Conservation (phyloP, 1,140 invertebrate species). For the Platorchestia sp. region DNA sequence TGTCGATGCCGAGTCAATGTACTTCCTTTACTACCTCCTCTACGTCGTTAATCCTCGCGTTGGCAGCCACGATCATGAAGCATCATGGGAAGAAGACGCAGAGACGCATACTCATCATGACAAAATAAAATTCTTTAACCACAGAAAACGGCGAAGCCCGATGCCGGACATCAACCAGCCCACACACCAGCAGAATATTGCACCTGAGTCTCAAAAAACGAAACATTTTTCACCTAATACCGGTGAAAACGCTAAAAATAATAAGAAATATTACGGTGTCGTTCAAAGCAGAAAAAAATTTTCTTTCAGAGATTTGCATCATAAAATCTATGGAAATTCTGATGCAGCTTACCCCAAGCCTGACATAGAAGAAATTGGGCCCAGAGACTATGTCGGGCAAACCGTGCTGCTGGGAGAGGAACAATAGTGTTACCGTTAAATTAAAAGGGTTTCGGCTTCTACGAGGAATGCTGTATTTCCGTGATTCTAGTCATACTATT, state of each 20-base stretch:
- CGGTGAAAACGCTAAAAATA: not conserved
- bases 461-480: not conserved
- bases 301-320: not conserved
- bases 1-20: conserved; percentile 64
- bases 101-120: not conserved
- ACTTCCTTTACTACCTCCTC: conserved; percentile 64
- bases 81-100: not conserved
- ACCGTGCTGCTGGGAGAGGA: not conserved
- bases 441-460: not conserved
- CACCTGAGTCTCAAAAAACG: not conserved
- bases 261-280: not conserved
- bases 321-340: not conserved
- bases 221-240: not conserved
- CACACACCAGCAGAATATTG: not conserved
- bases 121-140: not conserved
- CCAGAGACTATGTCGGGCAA: not conserved
- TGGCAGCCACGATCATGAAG: not conserved
- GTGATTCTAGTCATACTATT: not conserved
- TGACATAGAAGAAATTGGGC: not conserved
- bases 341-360: not conserved
- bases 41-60: conserved; percentile 64
- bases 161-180: not conserved
- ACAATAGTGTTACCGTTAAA: not conserved
- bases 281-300: not conserved
- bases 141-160: not conserved